Evolutionary conservation across 2,888 invertebrate species (phyloP).

Genomic region (Rhagonycha fulva): DNA sequence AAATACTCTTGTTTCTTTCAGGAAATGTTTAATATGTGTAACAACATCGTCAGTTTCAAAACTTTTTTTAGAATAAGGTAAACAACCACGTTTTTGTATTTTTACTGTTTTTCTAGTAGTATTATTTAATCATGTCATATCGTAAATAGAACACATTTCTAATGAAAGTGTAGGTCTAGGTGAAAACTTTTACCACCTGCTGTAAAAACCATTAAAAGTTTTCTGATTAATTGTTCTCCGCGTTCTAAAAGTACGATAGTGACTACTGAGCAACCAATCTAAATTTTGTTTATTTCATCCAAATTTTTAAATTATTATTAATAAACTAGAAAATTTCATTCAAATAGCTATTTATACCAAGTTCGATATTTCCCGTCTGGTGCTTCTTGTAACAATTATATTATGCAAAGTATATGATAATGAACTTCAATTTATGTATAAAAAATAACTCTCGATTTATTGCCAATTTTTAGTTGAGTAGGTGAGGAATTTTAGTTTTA

Average conservation of each 20-base stretch:
- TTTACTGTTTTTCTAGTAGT: background rate
- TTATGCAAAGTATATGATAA: background rate
- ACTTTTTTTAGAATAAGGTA: background rate
- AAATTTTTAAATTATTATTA: background rate
- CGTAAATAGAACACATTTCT: background rate
- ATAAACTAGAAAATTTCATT: background rate
- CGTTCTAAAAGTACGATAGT: background rate
- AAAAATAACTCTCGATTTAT: background rate
- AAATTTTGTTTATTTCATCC: background rate
- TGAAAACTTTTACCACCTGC: background rate
- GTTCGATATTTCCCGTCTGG: background rate
- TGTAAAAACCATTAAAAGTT: background rate
- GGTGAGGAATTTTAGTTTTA: too few relatives aligned
- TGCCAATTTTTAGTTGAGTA: background rate
- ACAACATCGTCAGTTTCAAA: background rate
- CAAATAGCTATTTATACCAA: background rate
- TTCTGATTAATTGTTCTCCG: background rate
- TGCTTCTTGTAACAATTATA: background rate
- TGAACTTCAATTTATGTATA: background rate
- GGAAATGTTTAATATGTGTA: background rate
- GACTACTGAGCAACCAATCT: background rate
- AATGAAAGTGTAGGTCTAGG: background rate
- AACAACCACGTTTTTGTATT: background rate
- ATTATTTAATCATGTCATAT: background rate
- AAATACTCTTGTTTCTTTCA: background rate